phyloP scores from a whole-genome alignment of 2,113 vertebrate genomes.

The Sigmodon hispidus region DNA sequence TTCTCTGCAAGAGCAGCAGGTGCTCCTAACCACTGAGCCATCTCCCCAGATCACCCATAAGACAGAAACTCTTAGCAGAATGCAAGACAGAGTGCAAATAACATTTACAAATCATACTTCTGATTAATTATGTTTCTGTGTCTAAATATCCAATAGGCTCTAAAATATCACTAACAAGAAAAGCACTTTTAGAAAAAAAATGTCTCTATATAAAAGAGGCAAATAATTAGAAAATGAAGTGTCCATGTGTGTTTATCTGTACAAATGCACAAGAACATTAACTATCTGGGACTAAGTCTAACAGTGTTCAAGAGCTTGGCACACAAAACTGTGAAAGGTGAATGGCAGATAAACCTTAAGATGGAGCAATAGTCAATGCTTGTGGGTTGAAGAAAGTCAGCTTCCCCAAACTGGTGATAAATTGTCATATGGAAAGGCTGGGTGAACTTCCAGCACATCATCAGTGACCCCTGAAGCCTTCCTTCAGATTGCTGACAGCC shows the following conservation, averaged over 20 bases:
- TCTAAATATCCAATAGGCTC: neutral
- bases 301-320: neutral
- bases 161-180: neutral
- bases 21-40: neutral
- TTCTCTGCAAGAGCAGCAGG: neutral
- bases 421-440: neutral
- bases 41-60: neutral
- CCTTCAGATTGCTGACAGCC: neutral
- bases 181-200: neutral
- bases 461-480: too few relatives aligned
- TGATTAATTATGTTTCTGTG: neutral
- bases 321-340: neutral
- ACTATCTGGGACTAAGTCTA: neutral
- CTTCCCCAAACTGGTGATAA: neutral
- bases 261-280: neutral
- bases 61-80: neutral
- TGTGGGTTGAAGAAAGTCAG: neutral
- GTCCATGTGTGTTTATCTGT: neutral
- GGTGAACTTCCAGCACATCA: neutral
- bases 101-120: neutral
- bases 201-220: neutral
- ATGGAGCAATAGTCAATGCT: neutral
- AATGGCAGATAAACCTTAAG: neutral
- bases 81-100: neutral
- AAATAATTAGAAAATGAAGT: neutral